Evolutionary conservation across 2,888 invertebrate genomes (phyloP), one percentile per base, ranked within the genome.

Genomic region (Allolobophora icterica): DNA sequence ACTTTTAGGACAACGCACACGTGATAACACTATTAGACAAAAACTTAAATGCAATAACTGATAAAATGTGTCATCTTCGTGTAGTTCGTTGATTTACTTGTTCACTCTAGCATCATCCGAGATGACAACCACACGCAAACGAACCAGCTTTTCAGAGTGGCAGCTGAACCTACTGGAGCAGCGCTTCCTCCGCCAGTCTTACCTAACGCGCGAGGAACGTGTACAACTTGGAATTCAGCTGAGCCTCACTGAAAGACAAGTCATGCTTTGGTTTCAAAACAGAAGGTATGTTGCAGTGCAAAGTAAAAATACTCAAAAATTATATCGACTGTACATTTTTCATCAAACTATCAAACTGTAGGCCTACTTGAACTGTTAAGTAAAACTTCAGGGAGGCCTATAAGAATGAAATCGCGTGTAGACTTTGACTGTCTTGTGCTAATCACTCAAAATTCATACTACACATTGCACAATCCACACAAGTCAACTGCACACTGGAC

Each of bases 251-350:
- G 93, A 93, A 89, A 89, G 92, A 91, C 93, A 93, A 89, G 89
- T 93, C 87, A 93, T 93, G 93, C 91, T 93, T 35, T 93, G 93
- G 93, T 93, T 93, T 91, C 93, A 93, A 90, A 93, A 93, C 91
- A 90, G 93, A 87, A 92, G 93, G 93, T 93, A 90, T 33, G 45
- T n/a, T n/a, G n/a, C n/a, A n/a, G n/a, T n/a, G n/a, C n/a, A n/a
- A n/a, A n/a, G n/a, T n/a, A n/a, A n/a, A n/a, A n/a, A n/a, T n/a
- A n/a, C n/a, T n/a, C n/a, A n/a, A n/a, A n/a, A 30, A 45, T 34
- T 45, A 24, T n/a, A 45, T 40, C 30, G 17, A 21, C 13, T 40
- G 40, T 13, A 13, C 40, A 40, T 13, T 13, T 40, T 5, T 52
- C 33, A n/a, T n/a, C n/a, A n/a, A n/a, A n/a, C n/a, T n/a, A n/a